Evolutionary conservation across 2,113 vertebrate species (phyloP).

Genomic region (Microcebus ravelobensis): DNA sequence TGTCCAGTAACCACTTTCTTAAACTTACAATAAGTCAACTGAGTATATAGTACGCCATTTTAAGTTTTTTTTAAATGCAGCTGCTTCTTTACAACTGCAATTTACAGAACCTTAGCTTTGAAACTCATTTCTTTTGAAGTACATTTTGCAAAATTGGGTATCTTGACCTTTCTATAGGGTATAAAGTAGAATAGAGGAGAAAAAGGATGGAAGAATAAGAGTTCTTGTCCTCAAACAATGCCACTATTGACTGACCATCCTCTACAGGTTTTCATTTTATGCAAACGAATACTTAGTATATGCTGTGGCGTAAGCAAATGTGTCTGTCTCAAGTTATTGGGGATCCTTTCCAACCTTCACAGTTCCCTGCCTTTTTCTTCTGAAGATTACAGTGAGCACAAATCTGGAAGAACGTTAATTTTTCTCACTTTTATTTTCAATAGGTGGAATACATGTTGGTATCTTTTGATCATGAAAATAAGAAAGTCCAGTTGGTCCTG

Average conservation of each 20-base stretch:
- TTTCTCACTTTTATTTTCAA: conserved; percentile 45
- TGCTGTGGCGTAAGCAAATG: background rate
- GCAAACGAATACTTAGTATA: background rate
- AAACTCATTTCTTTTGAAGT: background rate
- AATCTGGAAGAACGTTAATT: background rate
- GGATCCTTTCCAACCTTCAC: background rate
- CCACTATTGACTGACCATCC: background rate
- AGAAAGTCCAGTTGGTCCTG: conserved; percentile 91
- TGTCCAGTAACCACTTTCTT: background rate
- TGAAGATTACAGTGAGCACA: background rate
- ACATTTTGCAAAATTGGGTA: background rate
- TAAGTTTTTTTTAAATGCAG: background rate
- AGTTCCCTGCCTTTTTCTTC: background rate
- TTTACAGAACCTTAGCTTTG: background rate
- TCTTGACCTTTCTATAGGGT: background rate
- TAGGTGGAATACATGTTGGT: conserved; percentile 99
- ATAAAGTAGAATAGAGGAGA: background rate
- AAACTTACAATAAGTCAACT: background rate
- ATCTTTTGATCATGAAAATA: conserved; percentile 92
- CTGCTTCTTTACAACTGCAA: background rate
- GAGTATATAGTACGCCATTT: background rate
- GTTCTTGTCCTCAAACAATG: background rate
- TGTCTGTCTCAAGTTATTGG: background rate
- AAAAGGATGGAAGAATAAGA: background rate
- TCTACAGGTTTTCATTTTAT: background rate